Percentiles rank a stretch among this genome's conserved stretches.
These are phyloP conservation scores for Peromyscus maniculatus DNA, from an alignment of 2,113 vertebrate genomes.

Conservation along the genomic window DNA sequence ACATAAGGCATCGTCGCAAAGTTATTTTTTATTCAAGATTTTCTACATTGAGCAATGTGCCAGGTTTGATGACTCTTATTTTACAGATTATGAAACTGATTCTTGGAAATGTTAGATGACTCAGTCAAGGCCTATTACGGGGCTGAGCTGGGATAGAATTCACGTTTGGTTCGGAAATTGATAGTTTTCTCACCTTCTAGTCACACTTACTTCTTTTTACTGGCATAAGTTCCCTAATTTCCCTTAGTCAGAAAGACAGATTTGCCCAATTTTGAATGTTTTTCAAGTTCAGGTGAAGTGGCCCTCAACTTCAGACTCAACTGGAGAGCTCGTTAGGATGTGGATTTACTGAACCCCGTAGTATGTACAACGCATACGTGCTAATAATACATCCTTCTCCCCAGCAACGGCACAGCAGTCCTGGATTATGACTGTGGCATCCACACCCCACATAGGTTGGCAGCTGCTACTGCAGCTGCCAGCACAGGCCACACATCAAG, in stretches of 20 bases:
- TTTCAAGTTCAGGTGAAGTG: background rate
- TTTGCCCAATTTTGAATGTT: background rate
- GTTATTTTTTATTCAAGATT: conserved; percentile 24
- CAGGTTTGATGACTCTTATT: conserved; percentile 37
- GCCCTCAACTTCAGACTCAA: background rate
- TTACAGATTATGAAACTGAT: background rate
- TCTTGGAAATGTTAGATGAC: conserved; percentile 20
- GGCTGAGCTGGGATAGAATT: background rate
- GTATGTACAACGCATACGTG: background rate
- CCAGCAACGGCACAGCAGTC: background rate
- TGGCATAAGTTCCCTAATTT: background rate
- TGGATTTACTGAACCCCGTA: background rate
- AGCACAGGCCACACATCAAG: background rate
- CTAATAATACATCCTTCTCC: background rate
- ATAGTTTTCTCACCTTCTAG: background rate
- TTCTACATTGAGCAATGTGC: background rate
- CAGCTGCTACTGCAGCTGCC: background rate
- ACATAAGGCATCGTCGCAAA: background rate
- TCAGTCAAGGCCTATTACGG: background rate
- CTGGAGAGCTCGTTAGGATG: background rate
- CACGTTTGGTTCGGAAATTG: background rate
- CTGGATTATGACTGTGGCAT: background rate
- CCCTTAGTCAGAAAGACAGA: background rate
- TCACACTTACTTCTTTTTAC: background rate
- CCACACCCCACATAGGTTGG: background rate